A percentile compares a stretch with the other conserved stretches of the same genome.
Evolutionary conservation across 2,888 invertebrate genomes (phyloP).

Genomic region (Catocala fraxini): DNA sequence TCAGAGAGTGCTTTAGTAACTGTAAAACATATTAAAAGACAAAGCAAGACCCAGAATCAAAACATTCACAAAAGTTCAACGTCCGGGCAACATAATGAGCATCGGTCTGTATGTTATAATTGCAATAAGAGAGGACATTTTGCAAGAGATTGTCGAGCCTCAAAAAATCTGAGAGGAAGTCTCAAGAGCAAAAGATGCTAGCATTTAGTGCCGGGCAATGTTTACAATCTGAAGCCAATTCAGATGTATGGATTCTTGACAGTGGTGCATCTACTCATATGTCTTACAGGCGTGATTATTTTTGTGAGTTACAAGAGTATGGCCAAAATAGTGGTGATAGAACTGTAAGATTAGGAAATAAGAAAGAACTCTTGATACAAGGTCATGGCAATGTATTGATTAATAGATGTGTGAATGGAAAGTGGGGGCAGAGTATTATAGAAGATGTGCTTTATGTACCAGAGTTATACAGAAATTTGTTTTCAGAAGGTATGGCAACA

Average conservation of each 20-base stretch:
- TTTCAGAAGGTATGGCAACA: conserved; percentile 1
- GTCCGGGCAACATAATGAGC: background rate
- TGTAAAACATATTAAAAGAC: background rate
- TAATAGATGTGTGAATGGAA: background rate
- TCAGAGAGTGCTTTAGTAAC: background rate
- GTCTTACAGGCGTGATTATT: conserved; percentile 1
- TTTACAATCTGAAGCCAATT: background rate
- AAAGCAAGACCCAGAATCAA: background rate
- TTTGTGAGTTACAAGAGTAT: conserved; percentile 3
- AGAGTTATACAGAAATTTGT: background rate
- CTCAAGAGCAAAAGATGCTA: background rate
- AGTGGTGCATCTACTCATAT: background rate
- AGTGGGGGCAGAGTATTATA: conserved; percentile 1
- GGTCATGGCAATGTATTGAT: conserved; percentile 1
- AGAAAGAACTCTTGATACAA: background rate
- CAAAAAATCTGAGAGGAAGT: background rate
- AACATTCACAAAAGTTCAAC: background rate
- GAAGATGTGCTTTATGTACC: background rate
- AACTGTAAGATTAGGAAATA: conserved; percentile 1
- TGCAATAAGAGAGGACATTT: background rate
- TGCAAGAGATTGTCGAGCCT: conserved; percentile 1
- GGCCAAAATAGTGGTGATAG: background rate
- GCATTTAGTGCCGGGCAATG: background rate
- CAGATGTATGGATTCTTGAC: conserved; percentile 2
- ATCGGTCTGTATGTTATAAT: background rate